phyloP scores from a whole-genome alignment of 2,888 invertebrate genomes.

The Spicauda simplicius region DNA sequence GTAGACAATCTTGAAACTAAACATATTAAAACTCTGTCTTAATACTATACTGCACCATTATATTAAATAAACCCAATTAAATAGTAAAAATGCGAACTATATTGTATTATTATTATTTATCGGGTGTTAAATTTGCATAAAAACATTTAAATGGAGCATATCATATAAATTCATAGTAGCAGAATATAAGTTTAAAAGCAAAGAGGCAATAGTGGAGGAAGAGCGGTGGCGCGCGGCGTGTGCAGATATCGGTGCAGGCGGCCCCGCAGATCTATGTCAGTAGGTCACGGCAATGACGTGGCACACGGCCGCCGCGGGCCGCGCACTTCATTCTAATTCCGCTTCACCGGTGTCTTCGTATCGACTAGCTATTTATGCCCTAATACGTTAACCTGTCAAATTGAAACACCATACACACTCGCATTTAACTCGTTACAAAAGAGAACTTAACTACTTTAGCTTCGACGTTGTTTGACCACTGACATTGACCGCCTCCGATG shows the following conservation, averaged over 20 bases:
- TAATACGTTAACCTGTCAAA: slow-evolving; percentile 51
- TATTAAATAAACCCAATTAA: background rate
- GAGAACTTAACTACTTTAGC: slow-evolving; percentile 44
- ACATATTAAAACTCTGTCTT: background rate
- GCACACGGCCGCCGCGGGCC: slow-evolving; percentile 81
- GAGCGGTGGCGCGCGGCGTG: slow-evolving; percentile 55
- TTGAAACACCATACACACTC: slow-evolving; percentile 39
- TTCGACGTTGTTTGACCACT: slow-evolving; percentile 51
- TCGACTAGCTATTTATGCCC: slow-evolving; percentile 54
- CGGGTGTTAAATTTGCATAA: background rate
- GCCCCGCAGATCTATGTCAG: slow-evolving; percentile 88
- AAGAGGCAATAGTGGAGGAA: slow-evolving; percentile 60
- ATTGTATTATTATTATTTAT: no score
- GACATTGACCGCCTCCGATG: slow-evolving; percentile 71
- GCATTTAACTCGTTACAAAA: slow-evolving; percentile 39
- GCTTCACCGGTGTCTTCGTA: slow-evolving; percentile 77
- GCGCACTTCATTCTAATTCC: slow-evolving; percentile 84
- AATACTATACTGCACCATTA: background rate
- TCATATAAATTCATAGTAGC: background rate
- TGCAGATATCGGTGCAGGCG: slow-evolving; percentile 75
- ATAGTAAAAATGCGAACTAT: no score
- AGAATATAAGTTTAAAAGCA: slow-evolving; percentile 44
- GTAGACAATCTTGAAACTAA: background rate
- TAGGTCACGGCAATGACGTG: slow-evolving; percentile 87
- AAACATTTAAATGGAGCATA: no score